Evolutionary conservation across 2,888 invertebrate genomes (phyloP).

Genomic region (Athalia cordata): DNA sequence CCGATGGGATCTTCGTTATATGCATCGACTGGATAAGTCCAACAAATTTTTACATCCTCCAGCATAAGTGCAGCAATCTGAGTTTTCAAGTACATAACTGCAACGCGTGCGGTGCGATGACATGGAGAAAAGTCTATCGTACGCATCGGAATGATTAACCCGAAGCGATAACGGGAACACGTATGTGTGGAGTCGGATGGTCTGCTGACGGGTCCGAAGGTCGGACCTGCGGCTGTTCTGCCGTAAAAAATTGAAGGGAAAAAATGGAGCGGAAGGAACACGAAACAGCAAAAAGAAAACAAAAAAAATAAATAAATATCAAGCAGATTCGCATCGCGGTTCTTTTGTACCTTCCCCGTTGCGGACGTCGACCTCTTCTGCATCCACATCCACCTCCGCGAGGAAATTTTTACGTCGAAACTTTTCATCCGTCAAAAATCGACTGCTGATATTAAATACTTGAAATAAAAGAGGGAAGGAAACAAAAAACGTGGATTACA

Average conservation of each 20-base stretch:
- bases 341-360: slow-evolving; percentile 37
- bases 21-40: not conserved
- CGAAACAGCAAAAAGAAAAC: slow-evolving; percentile 33
- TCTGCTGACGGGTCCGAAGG: not conserved
- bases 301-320: not conserved
- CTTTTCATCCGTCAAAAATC: slow-evolving; percentile 7
- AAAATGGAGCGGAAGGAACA: slow-evolving; percentile 45
- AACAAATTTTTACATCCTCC: not conserved
- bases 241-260: slow-evolving; percentile 3
- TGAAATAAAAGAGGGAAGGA: not conserved
- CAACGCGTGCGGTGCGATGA: not conserved
- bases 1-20: no score
- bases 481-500: not conserved
- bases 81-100: not conserved
- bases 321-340: slow-evolving; percentile 42
- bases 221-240: not conserved
- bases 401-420: slow-evolving; percentile 3
- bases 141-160: slow-evolving; percentile 41
- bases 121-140: slow-evolving; percentile 13
- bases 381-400: not conserved
- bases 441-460: not conserved
- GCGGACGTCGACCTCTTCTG: slow-evolving; percentile 39
- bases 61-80: not conserved
- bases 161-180: slow-evolving; percentile 36
- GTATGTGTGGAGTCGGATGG: not conserved